Conservation (phyloP, 2,113 vertebrate genomes). For the Nibea coibor region DNA sequence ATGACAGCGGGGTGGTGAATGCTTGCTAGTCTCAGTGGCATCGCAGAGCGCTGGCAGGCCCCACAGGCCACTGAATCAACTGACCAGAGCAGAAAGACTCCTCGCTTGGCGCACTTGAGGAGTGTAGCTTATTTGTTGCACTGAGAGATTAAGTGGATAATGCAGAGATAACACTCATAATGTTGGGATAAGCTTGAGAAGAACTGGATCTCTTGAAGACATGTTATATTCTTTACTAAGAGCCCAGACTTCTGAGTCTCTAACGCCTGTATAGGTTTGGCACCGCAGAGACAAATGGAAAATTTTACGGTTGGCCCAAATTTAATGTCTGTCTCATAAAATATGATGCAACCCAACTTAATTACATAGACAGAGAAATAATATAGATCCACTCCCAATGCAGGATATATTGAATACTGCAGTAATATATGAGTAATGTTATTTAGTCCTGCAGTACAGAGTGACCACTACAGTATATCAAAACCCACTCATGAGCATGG, state of each 20-base stretch:
- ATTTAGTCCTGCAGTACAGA: conserved; percentile 7
- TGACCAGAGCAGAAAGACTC: conserved; percentile 23
- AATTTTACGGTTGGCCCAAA: neutral
- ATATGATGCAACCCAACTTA: neutral
- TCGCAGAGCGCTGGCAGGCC: conserved; percentile 18
- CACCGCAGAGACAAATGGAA: neutral
- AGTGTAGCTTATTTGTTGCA: conserved; percentile 14
- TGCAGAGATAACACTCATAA: conserved; percentile 34
- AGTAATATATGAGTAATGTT: conserved; percentile 19
- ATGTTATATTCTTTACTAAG: conserved; percentile 15
- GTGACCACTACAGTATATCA: conserved; percentile 26
- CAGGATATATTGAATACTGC: neutral
- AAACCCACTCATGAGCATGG: conserved; percentile 22
- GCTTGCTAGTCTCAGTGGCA: conserved; percentile 27
- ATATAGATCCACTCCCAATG: neutral
- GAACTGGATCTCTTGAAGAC: conserved; percentile 37
- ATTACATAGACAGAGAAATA: neutral
- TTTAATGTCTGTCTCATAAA: neutral
- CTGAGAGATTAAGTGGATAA: conserved; percentile 35
- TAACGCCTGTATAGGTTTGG: neutral
- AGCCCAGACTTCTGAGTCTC: neutral
- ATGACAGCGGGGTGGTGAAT: neutral
- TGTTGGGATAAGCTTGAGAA: conserved; percentile 27
- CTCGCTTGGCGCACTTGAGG: conserved; percentile 3
- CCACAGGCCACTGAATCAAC: conserved; percentile 31